Conservation (phyloP, 1,140 invertebrate genomes). For the Reticulitermes speratus region DNA sequence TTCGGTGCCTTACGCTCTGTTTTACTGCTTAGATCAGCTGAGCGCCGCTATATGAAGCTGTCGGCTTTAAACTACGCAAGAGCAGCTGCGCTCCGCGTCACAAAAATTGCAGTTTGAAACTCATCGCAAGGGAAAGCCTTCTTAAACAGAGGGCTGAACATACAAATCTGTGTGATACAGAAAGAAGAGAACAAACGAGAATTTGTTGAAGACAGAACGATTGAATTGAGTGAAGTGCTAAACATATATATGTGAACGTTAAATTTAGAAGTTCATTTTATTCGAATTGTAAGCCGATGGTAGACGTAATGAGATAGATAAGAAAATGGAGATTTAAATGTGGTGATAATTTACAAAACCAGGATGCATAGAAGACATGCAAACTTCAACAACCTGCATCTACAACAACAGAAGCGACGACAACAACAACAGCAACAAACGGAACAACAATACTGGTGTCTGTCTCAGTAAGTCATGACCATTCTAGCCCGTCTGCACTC, state of each 20-base stretch:
- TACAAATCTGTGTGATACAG: not conserved
- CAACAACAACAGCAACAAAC: not conserved
- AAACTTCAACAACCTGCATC: constrained; percentile 18
- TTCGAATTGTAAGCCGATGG: not conserved
- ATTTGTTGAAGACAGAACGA: no score
- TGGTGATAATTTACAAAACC: not conserved
- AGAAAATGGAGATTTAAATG: not conserved
- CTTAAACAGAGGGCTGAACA: not conserved
- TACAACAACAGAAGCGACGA: not conserved
- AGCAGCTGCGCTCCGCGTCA: not conserved
- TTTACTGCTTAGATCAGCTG: not conserved
- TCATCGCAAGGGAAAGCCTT: no score
- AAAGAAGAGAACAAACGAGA: not conserved
- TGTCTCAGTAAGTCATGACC: not conserved
- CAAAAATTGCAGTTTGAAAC: not conserved
- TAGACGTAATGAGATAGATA: not conserved
- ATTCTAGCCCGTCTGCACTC: not conserved
- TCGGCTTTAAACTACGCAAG: not conserved
- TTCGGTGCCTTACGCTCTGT: not conserved
- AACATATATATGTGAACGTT: not conserved
- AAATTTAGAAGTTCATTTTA: not conserved
- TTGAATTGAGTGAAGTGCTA: not conserved
- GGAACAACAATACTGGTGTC: constrained; percentile 5
- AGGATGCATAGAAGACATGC: constrained; percentile 10
- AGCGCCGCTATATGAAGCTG: not conserved